Conservation (phyloP, 1,140 invertebrate genomes). For the Nebria ingens region DNA sequence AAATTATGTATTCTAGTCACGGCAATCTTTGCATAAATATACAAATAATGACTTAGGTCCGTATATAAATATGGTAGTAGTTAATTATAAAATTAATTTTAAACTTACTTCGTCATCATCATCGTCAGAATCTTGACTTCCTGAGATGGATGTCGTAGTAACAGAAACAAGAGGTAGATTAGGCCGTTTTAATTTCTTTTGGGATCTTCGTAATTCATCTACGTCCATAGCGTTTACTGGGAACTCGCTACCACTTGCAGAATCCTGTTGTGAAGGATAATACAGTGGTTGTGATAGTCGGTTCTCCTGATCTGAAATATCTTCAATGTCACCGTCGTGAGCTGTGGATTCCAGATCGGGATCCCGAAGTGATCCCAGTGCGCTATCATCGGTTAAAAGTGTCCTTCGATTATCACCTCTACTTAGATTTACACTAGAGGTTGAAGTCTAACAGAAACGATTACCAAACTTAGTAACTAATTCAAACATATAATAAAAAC, state of each 20-base stretch:
- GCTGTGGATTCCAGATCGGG: slow-evolving; percentile 67
- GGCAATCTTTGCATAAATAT: neutral
- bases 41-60: no score
- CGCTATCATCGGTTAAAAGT: slow-evolving; percentile 23
- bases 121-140: slow-evolving; percentile 65
- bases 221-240: slow-evolving; percentile 81
- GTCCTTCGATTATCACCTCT: slow-evolving; percentile 21
- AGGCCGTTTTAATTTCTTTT: slow-evolving; percentile 44
- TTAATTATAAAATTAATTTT: no score
- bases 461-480: slow-evolving; percentile 3
- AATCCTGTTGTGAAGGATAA: slow-evolving; percentile 39
- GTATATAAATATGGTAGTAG: no score
- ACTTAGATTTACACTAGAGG: slow-evolving; percentile 1
- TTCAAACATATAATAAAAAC: no score
- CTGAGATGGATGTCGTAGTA: slow-evolving; percentile 52
- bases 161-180: slow-evolving; percentile 32
- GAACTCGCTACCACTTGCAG: slow-evolving; percentile 54
- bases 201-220: slow-evolving; percentile 67
- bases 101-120: slow-evolving; percentile 55
- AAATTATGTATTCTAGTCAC: no score
- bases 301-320: slow-evolving; percentile 60
- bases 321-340: slow-evolving; percentile 77
- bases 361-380: slow-evolving; percentile 17
- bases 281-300: slow-evolving; percentile 37
- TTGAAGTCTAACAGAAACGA: neutral